A percentile compares a stretch with the other conserved stretches of the same genome.
Conservation (phyloP, 2,113 vertebrate genomes). For the Notarius quadriscutis region DNA sequence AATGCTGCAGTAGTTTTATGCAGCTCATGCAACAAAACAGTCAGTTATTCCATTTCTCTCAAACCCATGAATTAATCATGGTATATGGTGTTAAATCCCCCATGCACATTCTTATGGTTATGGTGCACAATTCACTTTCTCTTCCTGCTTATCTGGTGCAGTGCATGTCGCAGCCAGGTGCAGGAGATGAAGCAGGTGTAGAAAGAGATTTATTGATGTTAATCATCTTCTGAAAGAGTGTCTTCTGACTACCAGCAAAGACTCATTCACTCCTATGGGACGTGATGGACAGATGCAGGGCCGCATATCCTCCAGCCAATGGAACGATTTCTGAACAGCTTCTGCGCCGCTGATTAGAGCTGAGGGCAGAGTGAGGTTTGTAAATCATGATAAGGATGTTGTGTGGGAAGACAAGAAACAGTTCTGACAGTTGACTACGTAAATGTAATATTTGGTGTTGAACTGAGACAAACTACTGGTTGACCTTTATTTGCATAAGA, state of each 20-base stretch:
- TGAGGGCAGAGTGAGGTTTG: background rate
- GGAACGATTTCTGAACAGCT: background rate
- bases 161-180: conserved; percentile 49
- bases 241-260: background rate
- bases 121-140: conserved; percentile 1
- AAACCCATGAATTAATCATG: background rate
- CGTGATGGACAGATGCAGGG: conserved; percentile 3
- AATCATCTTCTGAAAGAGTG: conserved; percentile 34
- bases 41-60: background rate
- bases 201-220: conserved; percentile 56
- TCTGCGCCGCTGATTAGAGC: background rate
- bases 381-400: conserved; percentile 32
- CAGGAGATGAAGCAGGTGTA: conserved; percentile 56
- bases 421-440: conserved; percentile 35
- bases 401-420: conserved; percentile 1
- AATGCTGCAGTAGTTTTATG: background rate
- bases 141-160: conserved; percentile 15
- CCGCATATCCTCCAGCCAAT: background rate
- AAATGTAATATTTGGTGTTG: conserved; percentile 36
- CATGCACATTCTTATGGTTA: background rate
- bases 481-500: conserved; percentile 51
- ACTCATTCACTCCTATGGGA: conserved; percentile 6
- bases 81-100: background rate
- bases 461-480: conserved; percentile 23
- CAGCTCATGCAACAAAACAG: background rate